Evolutionary conservation across 2,888 invertebrate genomes (phyloP).

Genomic region (Tachystola acroxantha): DNA sequence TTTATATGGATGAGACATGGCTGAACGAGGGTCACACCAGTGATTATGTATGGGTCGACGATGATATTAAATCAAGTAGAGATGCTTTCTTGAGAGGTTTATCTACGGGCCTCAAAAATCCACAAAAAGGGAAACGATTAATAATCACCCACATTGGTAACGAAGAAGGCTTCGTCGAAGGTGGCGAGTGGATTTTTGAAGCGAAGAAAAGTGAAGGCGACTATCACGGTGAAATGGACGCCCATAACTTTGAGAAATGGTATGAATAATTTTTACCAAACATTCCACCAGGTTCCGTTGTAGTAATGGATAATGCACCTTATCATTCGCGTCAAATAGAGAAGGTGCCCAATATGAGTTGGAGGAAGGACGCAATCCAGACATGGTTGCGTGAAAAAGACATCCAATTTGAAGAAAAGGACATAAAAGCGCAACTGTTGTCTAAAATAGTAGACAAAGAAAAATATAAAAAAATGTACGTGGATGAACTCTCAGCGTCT

Average conservation of each 20-base stretch:
- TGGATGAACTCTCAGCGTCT: constrained; percentile 2
- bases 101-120: constrained; percentile 14
- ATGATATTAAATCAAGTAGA: constrained; percentile 9
- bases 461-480: not conserved
- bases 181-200: constrained; percentile 15
- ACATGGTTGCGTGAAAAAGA: constrained; percentile 8
- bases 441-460: not conserved
- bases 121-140: constrained; percentile 17
- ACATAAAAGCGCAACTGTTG: constrained; percentile 7
- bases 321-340: constrained; percentile 13
- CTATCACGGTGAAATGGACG: constrained; percentile 17
- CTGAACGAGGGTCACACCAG: constrained; percentile 12
- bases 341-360: constrained; percentile 10
- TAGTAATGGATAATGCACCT: constrained; percentile 14
- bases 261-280: not conserved
- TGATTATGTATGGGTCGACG: constrained; percentile 10
- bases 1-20: constrained; percentile 15
- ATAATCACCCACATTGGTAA: constrained; percentile 17
- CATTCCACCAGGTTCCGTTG: constrained; percentile 4
- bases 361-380: constrained; percentile 12
- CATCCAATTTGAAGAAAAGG: not conserved
- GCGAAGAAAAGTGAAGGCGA: constrained; percentile 15
- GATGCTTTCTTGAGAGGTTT: constrained; percentile 15
- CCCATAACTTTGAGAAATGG: constrained; percentile 17
- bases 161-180: constrained; percentile 17